Evolutionary conservation across 2,797 vertebrate genomes (phyloP).

Genomic region (Micropoecilia bifurca): DNA sequence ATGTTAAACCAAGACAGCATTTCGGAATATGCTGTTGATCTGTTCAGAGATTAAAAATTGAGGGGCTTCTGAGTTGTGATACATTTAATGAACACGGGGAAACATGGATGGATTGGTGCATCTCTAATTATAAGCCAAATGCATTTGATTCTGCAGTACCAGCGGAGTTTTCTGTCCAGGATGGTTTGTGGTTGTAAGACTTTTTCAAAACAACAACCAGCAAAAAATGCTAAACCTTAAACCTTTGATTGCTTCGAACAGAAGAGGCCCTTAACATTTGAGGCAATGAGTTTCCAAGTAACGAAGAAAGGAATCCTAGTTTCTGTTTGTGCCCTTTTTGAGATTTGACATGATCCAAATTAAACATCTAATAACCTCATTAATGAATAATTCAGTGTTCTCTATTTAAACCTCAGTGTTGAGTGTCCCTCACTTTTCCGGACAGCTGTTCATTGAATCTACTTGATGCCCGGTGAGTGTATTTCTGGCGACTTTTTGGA

Average conservation of each 20-base stretch:
- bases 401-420: background rate
- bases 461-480: conserved; percentile 1
- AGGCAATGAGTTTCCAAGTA: background rate
- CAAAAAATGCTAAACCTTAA: background rate
- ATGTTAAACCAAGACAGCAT: background rate
- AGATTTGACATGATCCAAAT: conserved; percentile 5
- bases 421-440: background rate
- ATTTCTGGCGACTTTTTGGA: background rate
- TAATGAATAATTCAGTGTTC: conserved; percentile 3
- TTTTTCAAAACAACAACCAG: background rate
- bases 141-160: background rate
- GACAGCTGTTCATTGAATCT: conserved; percentile 2
- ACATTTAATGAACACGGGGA: background rate
- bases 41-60: background rate
- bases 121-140: background rate
- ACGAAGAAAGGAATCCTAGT: background rate
- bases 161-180: background rate
- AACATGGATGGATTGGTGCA: background rate
- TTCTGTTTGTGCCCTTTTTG: background rate
- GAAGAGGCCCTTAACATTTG: background rate
- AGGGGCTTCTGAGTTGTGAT: background rate
- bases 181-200: background rate
- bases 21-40: background rate
- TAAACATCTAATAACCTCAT: background rate
- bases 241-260: background rate